Evolutionary conservation across 1,140 invertebrate genomes (phyloP).

Genomic region (Danaus melanippus): DNA sequence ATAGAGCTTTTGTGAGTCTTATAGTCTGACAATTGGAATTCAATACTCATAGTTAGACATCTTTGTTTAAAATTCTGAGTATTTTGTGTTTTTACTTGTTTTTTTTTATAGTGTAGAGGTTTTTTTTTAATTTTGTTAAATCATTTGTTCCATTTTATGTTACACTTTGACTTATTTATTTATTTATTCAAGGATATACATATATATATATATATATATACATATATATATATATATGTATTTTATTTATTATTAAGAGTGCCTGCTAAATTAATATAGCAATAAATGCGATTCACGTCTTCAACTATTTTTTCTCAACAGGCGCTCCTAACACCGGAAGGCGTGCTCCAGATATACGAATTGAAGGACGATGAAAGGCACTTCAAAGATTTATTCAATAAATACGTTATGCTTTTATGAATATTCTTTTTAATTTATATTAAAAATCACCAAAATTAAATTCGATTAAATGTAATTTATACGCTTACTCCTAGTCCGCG

Average conservation of each 20-base stretch:
- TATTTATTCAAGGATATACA: too few species aligned
- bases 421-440: background rate
- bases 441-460: too few species aligned
- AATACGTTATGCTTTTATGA: conserved; percentile 13
- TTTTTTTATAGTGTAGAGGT: background rate
- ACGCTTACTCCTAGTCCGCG: too few species aligned
- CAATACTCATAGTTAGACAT: background rate
- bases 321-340: conserved; percentile 11
- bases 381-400: conserved; percentile 10
- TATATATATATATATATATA: background rate
- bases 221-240: background rate
- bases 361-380: conserved; percentile 7
- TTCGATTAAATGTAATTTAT: too few species aligned
- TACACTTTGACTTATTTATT: too few species aligned
- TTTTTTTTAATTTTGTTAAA: too few species aligned
- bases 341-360: conserved; percentile 16
- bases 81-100: background rate
- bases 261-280: too few species aligned
- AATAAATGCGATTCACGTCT: too few species aligned
- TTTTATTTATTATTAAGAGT: background rate
- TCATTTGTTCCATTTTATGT: too few species aligned
- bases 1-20: conserved; percentile 6
- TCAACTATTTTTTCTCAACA: background rate
- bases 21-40: too few species aligned
- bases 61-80: background rate